Evolutionary conservation across 2,888 invertebrate species (phyloP).

Genomic region (Shargacucullia verbasci): DNA sequence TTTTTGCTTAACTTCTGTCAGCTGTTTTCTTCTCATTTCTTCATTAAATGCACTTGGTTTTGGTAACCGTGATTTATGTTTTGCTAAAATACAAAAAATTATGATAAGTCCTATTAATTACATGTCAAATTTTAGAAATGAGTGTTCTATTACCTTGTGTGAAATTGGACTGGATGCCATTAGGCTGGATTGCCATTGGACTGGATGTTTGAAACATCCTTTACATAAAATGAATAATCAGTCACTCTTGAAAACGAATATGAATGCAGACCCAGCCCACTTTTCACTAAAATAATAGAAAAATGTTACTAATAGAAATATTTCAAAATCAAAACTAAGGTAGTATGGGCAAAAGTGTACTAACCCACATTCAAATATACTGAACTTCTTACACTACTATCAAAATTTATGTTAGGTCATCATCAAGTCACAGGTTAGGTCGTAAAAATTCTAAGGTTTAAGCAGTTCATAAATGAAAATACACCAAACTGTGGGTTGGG

Average conservation of each 20-base stretch:
- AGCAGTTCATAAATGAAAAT: conserved; percentile 31
- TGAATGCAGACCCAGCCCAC: conserved; percentile 63
- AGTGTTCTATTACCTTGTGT: conserved; percentile 63
- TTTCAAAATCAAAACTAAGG: conserved; percentile 30
- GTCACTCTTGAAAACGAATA: conserved; percentile 63
- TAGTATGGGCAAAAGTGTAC: conserved; percentile 32
- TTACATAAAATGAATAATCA: conserved; percentile 50
- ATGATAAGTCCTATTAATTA: conserved; percentile 17
- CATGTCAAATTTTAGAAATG: background rate
- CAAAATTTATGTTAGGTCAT: too few species aligned
- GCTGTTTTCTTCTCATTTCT: conserved; percentile 62
- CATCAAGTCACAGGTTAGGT: too few species aligned
- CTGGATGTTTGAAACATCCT: too few species aligned
- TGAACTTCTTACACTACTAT: too few species aligned
- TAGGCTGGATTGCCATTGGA: conserved; percentile 7
- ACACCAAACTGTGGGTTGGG: conserved; percentile 43
- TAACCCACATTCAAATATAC: conserved; percentile 3
- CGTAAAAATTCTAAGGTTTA: too few species aligned
- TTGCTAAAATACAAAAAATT: conserved; percentile 44
- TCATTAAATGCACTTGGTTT: conserved; percentile 66
- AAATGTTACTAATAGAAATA: conserved; percentile 30
- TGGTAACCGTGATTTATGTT: background rate
- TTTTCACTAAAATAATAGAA: conserved; percentile 69
- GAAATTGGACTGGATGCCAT: conserved; percentile 64
- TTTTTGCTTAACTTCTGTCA: conserved; percentile 68